These are phyloP conservation scores for Spea hammondii DNA, from an alignment of 2,797 vertebrate genomes.

Conservation along the genomic window DNA sequence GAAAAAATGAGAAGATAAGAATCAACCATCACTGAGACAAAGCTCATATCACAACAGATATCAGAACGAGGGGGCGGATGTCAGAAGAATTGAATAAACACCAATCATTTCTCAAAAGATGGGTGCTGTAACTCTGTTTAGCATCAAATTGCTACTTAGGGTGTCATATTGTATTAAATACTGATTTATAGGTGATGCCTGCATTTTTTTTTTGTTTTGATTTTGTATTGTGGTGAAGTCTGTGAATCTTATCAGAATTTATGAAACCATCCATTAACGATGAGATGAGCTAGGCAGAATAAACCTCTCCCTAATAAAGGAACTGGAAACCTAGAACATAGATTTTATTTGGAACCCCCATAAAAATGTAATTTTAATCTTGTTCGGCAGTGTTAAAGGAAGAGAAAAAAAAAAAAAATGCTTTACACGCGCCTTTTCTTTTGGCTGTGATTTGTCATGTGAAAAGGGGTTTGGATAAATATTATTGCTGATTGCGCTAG, in stretches of 20 bases:
- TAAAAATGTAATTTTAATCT: slow-evolving; percentile 11
- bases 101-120: slow-evolving; percentile 51
- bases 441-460: neutral
- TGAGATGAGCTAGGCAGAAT: slow-evolving; percentile 1
- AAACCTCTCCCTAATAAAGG: slow-evolving; percentile 1
- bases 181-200: slow-evolving; percentile 40
- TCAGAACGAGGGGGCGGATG: slow-evolving; percentile 54
- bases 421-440: neutral
- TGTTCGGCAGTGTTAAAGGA: neutral
- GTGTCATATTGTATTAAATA: slow-evolving; percentile 45
- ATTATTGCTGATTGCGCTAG: neutral
- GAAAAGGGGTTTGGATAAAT: neutral
- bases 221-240: slow-evolving; percentile 15
- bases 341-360: slow-evolving; percentile 14
- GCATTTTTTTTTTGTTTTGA: neutral
- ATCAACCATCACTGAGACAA: slow-evolving; percentile 56
- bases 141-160: slow-evolving; percentile 44
- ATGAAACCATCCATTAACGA: slow-evolving; percentile 37
- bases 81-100: slow-evolving; percentile 55
- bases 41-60: slow-evolving; percentile 59
- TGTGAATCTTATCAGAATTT: slow-evolving; percentile 39
- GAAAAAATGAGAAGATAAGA: slow-evolving; percentile 43
- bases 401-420: neutral
- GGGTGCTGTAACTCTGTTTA: slow-evolving; percentile 40
- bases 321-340: neutral